phyloP scores from a whole-genome alignment of 2,888 invertebrate genomes.

The Charanyca ferruginea region DNA sequence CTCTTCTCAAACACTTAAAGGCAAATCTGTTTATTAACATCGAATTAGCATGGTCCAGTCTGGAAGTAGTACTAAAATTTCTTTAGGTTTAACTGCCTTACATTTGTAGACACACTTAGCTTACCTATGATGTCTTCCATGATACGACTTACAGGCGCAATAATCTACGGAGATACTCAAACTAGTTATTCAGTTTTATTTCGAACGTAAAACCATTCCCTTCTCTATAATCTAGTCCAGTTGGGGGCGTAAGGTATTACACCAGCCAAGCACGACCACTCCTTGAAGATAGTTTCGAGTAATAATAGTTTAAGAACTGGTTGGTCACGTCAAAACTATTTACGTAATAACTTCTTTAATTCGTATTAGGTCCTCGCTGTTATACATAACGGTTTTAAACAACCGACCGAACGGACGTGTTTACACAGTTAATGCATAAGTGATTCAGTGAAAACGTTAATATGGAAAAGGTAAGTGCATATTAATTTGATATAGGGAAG shows the following conservation, averaged over 20 bases:
- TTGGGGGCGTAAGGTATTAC: conserved; percentile 33
- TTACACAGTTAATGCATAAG: conserved; percentile 45
- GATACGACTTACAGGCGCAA: not conserved
- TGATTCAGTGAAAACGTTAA: conserved; percentile 47
- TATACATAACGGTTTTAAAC: conserved; percentile 66
- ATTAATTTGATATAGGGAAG: too few relatives aligned
- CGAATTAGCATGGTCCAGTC: not conserved
- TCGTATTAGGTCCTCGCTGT: conserved; percentile 50
- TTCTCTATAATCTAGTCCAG: conserved; percentile 21
- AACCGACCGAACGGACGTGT: conserved; percentile 67
- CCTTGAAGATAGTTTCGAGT: conserved; percentile 31
- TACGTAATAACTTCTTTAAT: conserved; percentile 65
- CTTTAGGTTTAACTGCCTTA: not conserved
- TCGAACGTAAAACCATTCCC: conserved; percentile 26
- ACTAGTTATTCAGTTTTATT: conserved; percentile 24
- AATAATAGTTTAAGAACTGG: conserved; percentile 54
- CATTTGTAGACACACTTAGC: not conserved
- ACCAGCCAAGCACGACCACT: conserved; percentile 14
- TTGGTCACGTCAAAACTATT: conserved; percentile 53
- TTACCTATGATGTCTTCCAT: not conserved
- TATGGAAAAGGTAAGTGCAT: conserved; percentile 64
- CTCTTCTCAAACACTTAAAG: too few relatives aligned
- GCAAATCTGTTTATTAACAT: too few relatives aligned
- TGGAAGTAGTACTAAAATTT: not conserved
- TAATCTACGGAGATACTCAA: conserved; percentile 10